Percentiles rank a stretch among this genome's conserved stretches.
Evolutionary conservation across 2,888 invertebrate species (phyloP).

Genomic region (Tetragnatha montana): DNA sequence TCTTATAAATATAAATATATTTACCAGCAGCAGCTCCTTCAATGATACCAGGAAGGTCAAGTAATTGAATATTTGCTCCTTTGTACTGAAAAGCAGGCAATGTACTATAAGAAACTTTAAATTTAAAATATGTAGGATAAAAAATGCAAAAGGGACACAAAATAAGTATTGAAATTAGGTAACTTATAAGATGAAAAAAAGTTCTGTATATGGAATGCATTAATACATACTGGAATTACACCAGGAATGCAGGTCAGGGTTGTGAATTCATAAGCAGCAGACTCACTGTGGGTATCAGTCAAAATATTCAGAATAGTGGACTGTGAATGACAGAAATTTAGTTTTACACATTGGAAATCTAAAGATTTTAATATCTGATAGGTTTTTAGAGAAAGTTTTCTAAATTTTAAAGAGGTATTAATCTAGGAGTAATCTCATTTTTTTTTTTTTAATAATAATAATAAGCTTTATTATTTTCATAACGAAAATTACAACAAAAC

Average conservation of each 20-base stretch:
- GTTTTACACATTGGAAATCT: background rate
- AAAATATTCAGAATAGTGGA: constrained; percentile 96
- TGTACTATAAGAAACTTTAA: background rate
- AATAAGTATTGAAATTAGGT: too few relatives aligned
- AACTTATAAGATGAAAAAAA: background rate
- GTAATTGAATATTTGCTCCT: constrained; percentile 97
- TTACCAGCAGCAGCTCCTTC: constrained; percentile 95
- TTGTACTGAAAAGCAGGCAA: constrained; percentile 82
- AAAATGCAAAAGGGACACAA: too few relatives aligned
- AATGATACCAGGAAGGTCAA: constrained; percentile 99
- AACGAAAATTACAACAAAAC: too few relatives aligned
- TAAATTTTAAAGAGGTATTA: too few relatives aligned
- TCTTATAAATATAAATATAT: constrained; percentile 16
- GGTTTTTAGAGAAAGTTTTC: too few relatives aligned
- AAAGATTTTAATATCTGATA: background rate
- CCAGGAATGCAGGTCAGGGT: constrained; percentile 99
- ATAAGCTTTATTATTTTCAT: too few relatives aligned
- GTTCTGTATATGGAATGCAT: constrained; percentile 1
- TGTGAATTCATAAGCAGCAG: constrained; percentile 98
- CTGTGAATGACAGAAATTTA: constrained; percentile 77
- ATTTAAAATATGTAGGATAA: too few relatives aligned
- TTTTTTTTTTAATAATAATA: too few relatives aligned
- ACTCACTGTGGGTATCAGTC: constrained; percentile 97
- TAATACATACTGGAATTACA: constrained; percentile 85
- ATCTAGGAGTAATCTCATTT: too few relatives aligned